Evolutionary conservation across 2,113 vertebrate genomes (phyloP).

Genomic region (Rhynchopsitta pachyrhyncha): DNA sequence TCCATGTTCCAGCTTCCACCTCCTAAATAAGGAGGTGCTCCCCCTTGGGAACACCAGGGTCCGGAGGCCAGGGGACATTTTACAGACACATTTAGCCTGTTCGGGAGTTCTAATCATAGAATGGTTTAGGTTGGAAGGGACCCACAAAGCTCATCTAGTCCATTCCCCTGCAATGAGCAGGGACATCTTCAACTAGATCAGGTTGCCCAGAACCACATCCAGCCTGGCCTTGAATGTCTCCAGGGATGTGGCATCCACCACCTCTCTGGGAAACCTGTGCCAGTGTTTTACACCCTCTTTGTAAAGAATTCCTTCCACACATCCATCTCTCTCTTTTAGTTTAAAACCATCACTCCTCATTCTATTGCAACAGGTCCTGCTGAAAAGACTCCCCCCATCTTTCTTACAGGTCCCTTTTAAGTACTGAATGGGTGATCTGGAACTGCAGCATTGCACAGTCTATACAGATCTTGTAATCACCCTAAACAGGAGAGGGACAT

Average conservation of each 20-base stretch:
- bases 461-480: neutral
- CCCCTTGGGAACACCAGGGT: neutral
- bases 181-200: neutral
- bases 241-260: neutral
- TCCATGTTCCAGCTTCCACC: neutral
- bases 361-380: neutral
- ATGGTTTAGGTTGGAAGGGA: neutral
- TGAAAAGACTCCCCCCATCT: neutral
- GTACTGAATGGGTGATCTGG: neutral
- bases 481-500: accelerated
- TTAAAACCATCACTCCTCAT: neutral
- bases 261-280: neutral
- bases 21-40: neutral
- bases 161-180: neutral
- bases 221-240: neutral
- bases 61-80: neutral
- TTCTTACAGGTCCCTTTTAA: neutral
- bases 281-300: neutral
- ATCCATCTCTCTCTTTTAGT: neutral
- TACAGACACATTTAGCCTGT: neutral
- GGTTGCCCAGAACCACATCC: neutral
- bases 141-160: neutral
- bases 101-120: neutral
- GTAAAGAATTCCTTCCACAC: neutral
- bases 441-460: neutral